Evolutionary conservation across 2,797 vertebrate species (phyloP).

Genomic region (Pseudotriccus pelzelni): DNA sequence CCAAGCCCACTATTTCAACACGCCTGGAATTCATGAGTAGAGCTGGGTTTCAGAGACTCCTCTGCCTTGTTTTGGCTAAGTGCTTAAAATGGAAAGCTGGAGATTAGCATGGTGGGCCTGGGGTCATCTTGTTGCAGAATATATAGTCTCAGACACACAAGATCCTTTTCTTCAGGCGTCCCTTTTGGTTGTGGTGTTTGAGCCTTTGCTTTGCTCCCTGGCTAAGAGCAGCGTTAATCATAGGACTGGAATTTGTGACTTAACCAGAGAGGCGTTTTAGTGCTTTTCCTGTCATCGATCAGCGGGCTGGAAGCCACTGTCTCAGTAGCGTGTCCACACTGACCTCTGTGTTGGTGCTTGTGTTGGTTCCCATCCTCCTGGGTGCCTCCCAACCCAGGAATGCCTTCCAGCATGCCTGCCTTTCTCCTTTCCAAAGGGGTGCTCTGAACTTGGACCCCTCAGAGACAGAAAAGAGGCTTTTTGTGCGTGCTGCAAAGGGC

Average conservation of each 20-base stretch:
- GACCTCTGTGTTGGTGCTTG: slow-evolving; percentile 7
- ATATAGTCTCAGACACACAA: not conserved
- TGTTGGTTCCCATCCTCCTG: not conserved
- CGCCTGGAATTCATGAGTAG: slow-evolving; percentile 7
- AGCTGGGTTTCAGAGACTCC: slow-evolving; percentile 37
- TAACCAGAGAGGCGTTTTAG: slow-evolving; percentile 66
- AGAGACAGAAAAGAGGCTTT: slow-evolving; percentile 37
- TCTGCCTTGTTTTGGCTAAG: slow-evolving; percentile 36
- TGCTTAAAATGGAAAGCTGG: slow-evolving; percentile 42
- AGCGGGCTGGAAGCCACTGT: slow-evolving; percentile 42
- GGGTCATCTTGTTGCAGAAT: slow-evolving; percentile 21
- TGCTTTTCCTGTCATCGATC: slow-evolving; percentile 64
- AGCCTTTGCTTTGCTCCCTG: slow-evolving; percentile 50
- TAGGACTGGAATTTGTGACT: slow-evolving; percentile 65
- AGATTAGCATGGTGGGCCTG: slow-evolving; percentile 17
- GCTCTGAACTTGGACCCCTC: slow-evolving; percentile 14
- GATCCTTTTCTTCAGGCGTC: slow-evolving; percentile 21
- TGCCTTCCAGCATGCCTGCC: not conserved
- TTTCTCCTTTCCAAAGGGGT: not conserved
- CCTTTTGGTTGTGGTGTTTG: slow-evolving; percentile 30
- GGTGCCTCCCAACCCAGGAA: slow-evolving; percentile 9
- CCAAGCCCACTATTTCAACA: slow-evolving; percentile 23
- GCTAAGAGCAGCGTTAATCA: slow-evolving; percentile 53
- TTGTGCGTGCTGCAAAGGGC: slow-evolving; percentile 35
- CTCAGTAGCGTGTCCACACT: slow-evolving; percentile 13